Evolutionary conservation across 1,140 invertebrate species (phyloP).

Genomic region (Gryllus bimaculatus): DNA sequence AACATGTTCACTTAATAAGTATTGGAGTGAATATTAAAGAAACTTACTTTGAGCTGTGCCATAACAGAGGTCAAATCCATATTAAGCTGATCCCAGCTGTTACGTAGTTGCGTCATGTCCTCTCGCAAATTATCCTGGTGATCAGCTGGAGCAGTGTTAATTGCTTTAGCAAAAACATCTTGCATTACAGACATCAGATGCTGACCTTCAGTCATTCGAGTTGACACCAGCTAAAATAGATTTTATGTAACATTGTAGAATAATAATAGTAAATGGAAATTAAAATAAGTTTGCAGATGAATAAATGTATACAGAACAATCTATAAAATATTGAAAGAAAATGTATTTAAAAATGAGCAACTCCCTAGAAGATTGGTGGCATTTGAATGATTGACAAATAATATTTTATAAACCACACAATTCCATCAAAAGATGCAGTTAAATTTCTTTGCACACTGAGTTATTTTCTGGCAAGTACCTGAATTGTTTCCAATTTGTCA

Average conservation of each 20-base stretch:
- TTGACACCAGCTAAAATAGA: constrained; percentile 45
- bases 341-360: no score
- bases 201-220: constrained; percentile 75
- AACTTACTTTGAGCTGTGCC: constrained; percentile 54
- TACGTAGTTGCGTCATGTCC: constrained; percentile 61
- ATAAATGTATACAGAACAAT: no score
- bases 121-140: constrained; percentile 67
- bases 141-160: constrained; percentile 67
- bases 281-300: neutral
- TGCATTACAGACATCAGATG: constrained; percentile 67
- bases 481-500: constrained; percentile 73
- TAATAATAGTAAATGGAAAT: neutral
- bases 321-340: no score
- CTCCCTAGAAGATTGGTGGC: no score
- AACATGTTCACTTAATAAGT: neutral
- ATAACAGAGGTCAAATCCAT: constrained; percentile 70
- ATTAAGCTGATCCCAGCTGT: constrained; percentile 73
- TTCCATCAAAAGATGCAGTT: constrained; percentile 15
- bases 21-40: neutral
- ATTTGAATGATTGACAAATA: no score
- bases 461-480: constrained; percentile 30
- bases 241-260: neutral
- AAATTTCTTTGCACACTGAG: no score
- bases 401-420: no score
- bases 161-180: constrained; percentile 74